A percentile compares a stretch with the other conserved stretches of the same genome.
Evolutionary conservation across 1,140 invertebrate genomes (phyloP).

Genomic region (Nephotettix cincticeps): DNA sequence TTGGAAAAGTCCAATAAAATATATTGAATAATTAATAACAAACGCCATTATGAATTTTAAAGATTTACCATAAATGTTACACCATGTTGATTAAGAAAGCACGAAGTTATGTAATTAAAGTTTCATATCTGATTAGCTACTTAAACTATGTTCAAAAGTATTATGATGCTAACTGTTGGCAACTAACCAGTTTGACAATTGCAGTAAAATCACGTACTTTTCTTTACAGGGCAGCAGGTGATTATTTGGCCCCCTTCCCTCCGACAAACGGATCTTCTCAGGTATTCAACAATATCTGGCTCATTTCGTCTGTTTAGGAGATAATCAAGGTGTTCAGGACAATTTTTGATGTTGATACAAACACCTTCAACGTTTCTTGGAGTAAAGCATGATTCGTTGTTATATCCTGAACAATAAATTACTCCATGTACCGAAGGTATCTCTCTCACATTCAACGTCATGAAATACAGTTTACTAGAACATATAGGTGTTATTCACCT

Average conservation of each 20-base stretch:
- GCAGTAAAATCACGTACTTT: conserved; percentile 31
- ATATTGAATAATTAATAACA: no score
- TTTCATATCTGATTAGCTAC: no score
- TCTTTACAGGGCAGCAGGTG: conserved; percentile 51
- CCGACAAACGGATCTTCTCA: conserved; percentile 53
- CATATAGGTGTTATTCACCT: no score
- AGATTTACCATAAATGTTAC: no score
- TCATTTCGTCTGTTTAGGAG: conserved; percentile 29
- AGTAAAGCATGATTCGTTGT: conserved; percentile 41
- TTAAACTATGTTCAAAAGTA: no score
- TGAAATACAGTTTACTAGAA: no score
- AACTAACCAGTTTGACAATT: conserved; percentile 27
- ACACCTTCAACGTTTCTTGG: conserved; percentile 42
- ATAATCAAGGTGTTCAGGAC: conserved; percentile 39
- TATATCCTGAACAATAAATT: conserved; percentile 9
- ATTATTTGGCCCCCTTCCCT: conserved; percentile 52
- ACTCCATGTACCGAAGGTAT: background rate
- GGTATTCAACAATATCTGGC: conserved; percentile 39
- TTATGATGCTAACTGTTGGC: background rate
- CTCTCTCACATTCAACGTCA: no score
- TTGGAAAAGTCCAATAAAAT: no score
- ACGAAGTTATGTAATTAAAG: no score
- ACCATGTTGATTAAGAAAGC: no score
- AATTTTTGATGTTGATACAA: conserved; percentile 48
- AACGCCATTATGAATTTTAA: no score